These are phyloP conservation scores for Hippocampus kuda DNA, from an alignment of 2,797 vertebrate species.

Conservation along the genomic window DNA sequence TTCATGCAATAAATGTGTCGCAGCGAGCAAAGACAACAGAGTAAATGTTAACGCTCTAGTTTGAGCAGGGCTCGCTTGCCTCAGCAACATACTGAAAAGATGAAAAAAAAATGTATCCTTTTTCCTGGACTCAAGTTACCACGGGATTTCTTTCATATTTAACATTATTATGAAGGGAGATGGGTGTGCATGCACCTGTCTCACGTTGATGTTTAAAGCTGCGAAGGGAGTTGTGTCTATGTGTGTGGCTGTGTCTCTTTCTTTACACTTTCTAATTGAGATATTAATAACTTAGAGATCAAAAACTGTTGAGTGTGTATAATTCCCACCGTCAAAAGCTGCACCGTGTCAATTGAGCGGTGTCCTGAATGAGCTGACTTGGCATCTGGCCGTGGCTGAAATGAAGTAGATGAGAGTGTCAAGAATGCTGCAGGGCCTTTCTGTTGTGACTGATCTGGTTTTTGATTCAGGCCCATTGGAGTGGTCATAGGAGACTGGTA, in stretches of 20 bases:
- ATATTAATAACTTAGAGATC: background rate
- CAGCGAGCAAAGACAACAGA: too few species aligned
- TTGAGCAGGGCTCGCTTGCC: background rate
- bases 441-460: conserved; percentile 72
- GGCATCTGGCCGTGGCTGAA: conserved; percentile 69
- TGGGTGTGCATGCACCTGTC: too few species aligned
- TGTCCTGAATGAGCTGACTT: conserved; percentile 80
- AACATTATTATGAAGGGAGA: too few species aligned
- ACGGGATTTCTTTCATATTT: background rate
- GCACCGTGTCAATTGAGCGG: conserved; percentile 88
- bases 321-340: conserved; percentile 82
- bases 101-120: background rate
- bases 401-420: conserved; percentile 60
- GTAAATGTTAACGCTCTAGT: too few species aligned
- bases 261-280: background rate
- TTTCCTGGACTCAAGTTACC: background rate
- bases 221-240: background rate
- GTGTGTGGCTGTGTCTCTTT: background rate
- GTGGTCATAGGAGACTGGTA: conserved; percentile 75
- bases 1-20: too few species aligned
- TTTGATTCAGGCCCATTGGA: conserved; percentile 75
- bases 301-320: background rate
- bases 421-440: conserved; percentile 62
- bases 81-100: background rate
- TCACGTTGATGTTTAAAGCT: too few species aligned